Conservation (phyloP, 1,140 invertebrate genomes). For the Pseudomyrmex flavicornis region DNA sequence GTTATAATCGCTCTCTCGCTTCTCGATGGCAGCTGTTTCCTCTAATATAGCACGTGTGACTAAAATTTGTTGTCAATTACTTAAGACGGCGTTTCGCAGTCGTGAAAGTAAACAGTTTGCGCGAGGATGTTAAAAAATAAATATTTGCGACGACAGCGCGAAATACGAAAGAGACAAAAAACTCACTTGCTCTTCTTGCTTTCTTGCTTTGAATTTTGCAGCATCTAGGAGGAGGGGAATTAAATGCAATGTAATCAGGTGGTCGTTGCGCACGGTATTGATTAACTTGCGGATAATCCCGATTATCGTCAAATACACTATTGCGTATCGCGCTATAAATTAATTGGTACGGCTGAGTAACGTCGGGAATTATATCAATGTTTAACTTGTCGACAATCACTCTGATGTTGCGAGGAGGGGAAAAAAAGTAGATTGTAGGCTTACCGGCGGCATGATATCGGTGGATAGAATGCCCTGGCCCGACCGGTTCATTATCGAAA, state of each 20-base stretch:
- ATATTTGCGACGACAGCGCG: no score
- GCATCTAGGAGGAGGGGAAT: slow-evolving; percentile 22
- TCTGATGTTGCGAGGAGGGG: background rate
- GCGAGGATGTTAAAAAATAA: no score
- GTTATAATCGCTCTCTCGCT: no score
- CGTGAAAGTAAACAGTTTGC: no score
- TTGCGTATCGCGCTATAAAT: slow-evolving; percentile 54
- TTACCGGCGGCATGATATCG: slow-evolving; percentile 14
- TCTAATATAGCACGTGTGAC: no score
- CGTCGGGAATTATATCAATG: slow-evolving; percentile 45
- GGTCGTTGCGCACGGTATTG: slow-evolving; percentile 33
- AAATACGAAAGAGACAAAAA: no score
- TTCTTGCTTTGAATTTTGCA: background rate
- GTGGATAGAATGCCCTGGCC: background rate
- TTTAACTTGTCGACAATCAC: slow-evolving; percentile 48
- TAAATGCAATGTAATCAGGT: slow-evolving; percentile 53
- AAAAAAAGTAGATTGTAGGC: slow-evolving; percentile 15
- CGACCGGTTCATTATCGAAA: slow-evolving; percentile 49
- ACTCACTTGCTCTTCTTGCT: background rate
- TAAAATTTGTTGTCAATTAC: no score
- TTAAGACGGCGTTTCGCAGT: no score
- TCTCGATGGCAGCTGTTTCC: background rate
- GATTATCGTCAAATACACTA: slow-evolving; percentile 52
- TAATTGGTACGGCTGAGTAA: slow-evolving; percentile 54
- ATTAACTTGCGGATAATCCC: slow-evolving; percentile 59